Conservation (phyloP, 1,140 invertebrate genomes). For the Ostrea edulis region DNA sequence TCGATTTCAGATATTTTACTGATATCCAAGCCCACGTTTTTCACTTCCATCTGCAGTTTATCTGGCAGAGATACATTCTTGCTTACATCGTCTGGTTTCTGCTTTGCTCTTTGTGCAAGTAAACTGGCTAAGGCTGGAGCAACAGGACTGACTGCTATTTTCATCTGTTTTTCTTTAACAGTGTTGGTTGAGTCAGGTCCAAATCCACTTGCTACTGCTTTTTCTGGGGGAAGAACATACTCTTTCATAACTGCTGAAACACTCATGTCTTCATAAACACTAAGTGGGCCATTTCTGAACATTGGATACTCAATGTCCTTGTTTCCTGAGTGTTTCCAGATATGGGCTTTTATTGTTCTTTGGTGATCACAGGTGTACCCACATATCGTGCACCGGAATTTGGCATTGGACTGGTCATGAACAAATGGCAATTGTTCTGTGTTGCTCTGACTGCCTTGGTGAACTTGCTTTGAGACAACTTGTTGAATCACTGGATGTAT, state of each 20-base stretch:
- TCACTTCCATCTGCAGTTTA: background rate
- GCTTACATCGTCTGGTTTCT: slow-evolving; percentile 27
- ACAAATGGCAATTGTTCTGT: slow-evolving; percentile 66
- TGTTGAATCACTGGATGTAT: slow-evolving; percentile 29
- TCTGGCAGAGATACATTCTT: background rate
- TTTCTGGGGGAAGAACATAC: background rate
- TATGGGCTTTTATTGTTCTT: slow-evolving; percentile 79
- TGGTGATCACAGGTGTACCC: slow-evolving; percentile 77
- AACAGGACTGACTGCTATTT: slow-evolving; percentile 51
- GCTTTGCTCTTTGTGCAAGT: slow-evolving; percentile 58
- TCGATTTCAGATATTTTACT: background rate
- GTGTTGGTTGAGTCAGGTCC: background rate
- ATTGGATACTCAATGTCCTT: slow-evolving; percentile 77
- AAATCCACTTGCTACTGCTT: background rate
- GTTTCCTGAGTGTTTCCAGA: slow-evolving; percentile 79
- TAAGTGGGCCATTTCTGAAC: slow-evolving; percentile 78
- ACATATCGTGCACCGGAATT: slow-evolving; percentile 76
- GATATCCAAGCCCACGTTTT: slow-evolving; percentile 1
- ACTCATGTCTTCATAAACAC: slow-evolving; percentile 67
- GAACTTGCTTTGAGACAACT: slow-evolving; percentile 25
- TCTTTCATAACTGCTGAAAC: slow-evolving; percentile 13
- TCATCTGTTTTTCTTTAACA: slow-evolving; percentile 26
- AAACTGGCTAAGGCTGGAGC: slow-evolving; percentile 62
- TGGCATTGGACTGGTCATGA: slow-evolving; percentile 66
- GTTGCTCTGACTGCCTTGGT: slow-evolving; percentile 27